Conservation (phyloP, 2,797 vertebrate species). For the Oreortyx pictus region DNA sequence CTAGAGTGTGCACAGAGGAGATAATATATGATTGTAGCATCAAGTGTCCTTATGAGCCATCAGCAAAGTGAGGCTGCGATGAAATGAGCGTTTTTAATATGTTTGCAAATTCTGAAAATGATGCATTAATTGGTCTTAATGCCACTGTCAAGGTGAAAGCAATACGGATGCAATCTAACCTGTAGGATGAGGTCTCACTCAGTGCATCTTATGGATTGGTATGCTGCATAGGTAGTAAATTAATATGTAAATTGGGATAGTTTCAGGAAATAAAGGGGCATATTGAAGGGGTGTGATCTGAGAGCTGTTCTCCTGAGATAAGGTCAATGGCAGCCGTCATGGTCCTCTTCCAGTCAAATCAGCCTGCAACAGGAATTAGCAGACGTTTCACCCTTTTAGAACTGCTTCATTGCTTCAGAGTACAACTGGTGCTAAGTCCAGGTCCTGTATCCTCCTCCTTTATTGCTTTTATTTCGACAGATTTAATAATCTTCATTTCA, state of each 20-base stretch:
- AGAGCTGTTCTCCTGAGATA: conserved; percentile 17
- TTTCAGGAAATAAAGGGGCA: neutral
- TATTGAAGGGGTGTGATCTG: neutral
- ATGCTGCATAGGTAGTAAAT: conserved; percentile 3
- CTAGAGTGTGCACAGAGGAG: neutral
- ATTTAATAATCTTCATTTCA: neutral
- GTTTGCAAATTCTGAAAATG: neutral
- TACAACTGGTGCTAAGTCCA: neutral
- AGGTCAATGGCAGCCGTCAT: neutral
- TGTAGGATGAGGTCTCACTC: neutral
- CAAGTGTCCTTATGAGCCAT: neutral
- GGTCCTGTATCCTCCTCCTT: neutral
- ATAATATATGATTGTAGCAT: neutral
- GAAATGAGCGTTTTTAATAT: neutral
- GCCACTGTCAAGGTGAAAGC: neutral
- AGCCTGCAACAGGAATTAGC: neutral
- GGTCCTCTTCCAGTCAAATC: neutral
- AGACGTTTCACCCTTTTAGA: neutral
- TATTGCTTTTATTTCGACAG: neutral
- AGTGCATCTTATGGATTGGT: neutral
- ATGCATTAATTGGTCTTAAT: neutral
- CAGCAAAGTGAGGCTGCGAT: neutral
- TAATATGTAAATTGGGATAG: conserved; percentile 21
- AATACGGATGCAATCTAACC: neutral
- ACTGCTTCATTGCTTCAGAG: neutral